Base-by-base conservation (phyloP, 2,113 vertebrate genomes). In the Hippocampus abdominalis region DNA sequence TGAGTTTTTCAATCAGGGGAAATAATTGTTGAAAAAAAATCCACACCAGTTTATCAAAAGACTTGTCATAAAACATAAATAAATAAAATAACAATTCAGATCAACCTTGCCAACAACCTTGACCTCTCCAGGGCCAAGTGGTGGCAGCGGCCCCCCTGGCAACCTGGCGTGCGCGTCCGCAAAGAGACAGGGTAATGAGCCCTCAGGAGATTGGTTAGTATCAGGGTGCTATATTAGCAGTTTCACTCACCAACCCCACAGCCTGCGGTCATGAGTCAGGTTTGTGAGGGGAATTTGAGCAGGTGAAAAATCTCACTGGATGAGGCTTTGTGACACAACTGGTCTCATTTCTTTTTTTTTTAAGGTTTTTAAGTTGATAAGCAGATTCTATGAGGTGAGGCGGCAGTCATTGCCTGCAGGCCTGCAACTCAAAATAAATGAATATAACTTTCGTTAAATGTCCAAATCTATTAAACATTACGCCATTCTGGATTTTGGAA, bases 111-210 rank as follows among this genome's bases (percentile, higher is more conserved):
- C 2, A 1, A 51, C 39, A 63, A 61, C 70, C 51, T 67, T 8
- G 3, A 4, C 68, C 79, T 85, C 84, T 82, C 84, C 59, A 29
- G 76, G 76, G 83, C 79, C 74, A 53, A 11, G 40, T 77, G 81
- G 68, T 20, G 65, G 81, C 75, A 67, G 16, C 4, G 64, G 62
- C 71, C 64, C 79, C 81, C 80, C 62, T 85, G 72, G 81, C 79
- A 86, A 88, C 81, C 0, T 40, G 62, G 27, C 76, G 71, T 61
- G 27, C 74, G 81, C 76, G 69, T 85, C 76, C 70, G 68, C 68
- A 68, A 78, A 77, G 77, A 13, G 0, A 21, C 71, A 46, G 77
- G 77, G 78, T 90, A 90, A 91, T 88, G 83, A 89, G 90, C 82
- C 84, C 87, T 86, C 59, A 51, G 69, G 87, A 79, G 81, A 69